Base-by-base conservation (phyloP, 2,888 invertebrate genomes). In the Lamellibrachia columna region DNA sequence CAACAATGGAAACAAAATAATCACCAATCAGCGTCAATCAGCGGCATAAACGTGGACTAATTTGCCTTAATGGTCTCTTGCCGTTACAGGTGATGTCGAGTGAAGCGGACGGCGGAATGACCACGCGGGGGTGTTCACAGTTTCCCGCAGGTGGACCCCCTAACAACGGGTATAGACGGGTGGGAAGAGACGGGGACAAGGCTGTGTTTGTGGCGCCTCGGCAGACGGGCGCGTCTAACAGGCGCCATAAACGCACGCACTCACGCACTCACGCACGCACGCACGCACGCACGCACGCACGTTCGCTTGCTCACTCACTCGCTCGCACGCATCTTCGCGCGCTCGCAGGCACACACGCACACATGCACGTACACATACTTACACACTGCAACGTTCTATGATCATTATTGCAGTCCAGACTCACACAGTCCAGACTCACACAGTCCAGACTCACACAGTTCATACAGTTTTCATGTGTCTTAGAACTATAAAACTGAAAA, bases 1-100 rank as follows among this genome's bases (percentile, higher is more conserved):
- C 75, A n/a, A 75, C 22, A 75, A n/a, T 75, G 22, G 75, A 75
- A 75, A 75, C 75, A 75, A 75, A 75, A 75, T 75, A 75, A 75
- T 75, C 75, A 75, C 75, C 75, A 75, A 75, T 75, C 75, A 75
- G 22, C 75, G 75, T 75, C 75, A 75, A 75, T 75, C 75, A 75
- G 75, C 75, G 75, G n/a, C 6, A 75, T 75, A 75, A 75, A 75
- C 75, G 75, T n/a, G 75, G 3, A 15, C 75, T 75, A 75, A 75
- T 75, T 75, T 75, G 75, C 22, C 75, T 15, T 75, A 75, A 75
- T 22, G 75, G n/a, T n/a, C 75, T 22, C 75, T 75, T n/a, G 75
- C 75, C 75, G 75, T 6, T 22, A 75, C 75, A 75, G 75, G 75
- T 75, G 75, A 75, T 22, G 75, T 75, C 75, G 75, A 75, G 75